Conservation (phyloP, 1,140 invertebrate species). For the Scaptomyza pallida region DNA sequence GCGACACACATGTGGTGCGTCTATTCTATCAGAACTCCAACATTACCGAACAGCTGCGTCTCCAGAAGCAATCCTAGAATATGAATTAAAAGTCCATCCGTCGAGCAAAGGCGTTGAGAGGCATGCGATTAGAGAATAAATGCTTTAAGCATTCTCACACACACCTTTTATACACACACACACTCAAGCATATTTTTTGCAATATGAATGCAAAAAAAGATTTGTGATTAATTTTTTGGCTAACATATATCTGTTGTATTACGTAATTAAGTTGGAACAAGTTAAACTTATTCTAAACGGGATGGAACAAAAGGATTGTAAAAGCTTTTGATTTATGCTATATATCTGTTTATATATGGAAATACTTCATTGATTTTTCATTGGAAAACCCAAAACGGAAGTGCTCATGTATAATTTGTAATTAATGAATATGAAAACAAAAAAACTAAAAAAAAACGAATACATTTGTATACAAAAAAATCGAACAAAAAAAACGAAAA, state of each 20-base stretch:
- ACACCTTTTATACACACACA: constrained; percentile 25
- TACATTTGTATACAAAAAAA: constrained; percentile 48
- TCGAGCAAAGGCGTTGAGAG: constrained; percentile 22
- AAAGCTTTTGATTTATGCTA: constrained; percentile 52
- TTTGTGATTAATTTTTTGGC: constrained; percentile 72
- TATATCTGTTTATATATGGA: neutral
- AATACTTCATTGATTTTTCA: constrained; percentile 76
- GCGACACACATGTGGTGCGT: constrained; percentile 55
- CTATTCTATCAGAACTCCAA: constrained; percentile 79
- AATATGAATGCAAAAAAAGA: constrained; percentile 41
- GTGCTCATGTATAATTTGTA: constrained; percentile 44
- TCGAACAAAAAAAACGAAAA: constrained; percentile 56
- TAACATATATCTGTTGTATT: constrained; percentile 63
- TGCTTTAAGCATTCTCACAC: constrained; percentile 32
- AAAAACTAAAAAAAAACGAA: constrained; percentile 56
- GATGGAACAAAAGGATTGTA: constrained; percentile 14
- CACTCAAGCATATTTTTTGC: constrained; percentile 40
- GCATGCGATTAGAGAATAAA: constrained; percentile 22
- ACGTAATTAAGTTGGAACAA: constrained; percentile 64
- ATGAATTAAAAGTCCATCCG: constrained; percentile 15
- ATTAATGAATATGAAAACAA: constrained; percentile 43
- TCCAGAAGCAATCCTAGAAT: constrained; percentile 43
- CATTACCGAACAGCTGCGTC: constrained; percentile 64
- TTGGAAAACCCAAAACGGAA: constrained; percentile 66
- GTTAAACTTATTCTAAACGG: constrained; percentile 59